Base-by-base conservation (phyloP, 2,113 vertebrate genomes). In the Oxyruncus cristatus region DNA sequence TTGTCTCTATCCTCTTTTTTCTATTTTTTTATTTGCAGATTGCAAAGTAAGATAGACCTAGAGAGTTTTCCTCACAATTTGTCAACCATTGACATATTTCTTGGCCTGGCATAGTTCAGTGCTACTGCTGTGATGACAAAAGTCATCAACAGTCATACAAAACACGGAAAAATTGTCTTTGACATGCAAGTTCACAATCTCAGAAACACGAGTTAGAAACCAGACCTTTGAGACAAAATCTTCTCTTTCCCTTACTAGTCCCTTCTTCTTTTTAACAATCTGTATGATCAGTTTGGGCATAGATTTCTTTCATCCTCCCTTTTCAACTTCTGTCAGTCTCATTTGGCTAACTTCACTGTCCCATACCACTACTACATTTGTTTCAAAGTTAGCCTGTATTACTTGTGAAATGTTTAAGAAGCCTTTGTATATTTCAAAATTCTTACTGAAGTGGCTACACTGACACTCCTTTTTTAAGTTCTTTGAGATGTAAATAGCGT, bases 71-170 rank as follows among this genome's bases (percentile, higher is more conserved):
- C 20, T 44, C 32, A 12, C 5, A 41, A 3, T 74, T 41, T 74
- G 33, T 47, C 62, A 90, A 9, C 8, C 22, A 30, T 24, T 44
- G 24, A 37, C 15, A 41, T 18, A 41, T 47, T 88, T 85, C 47
- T 67, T 33, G 7, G 28, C 37, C 41, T 33, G 32, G 4, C 0
- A 0, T 28, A 44, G 6, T 7, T 80, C 28, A 0, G 1, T 70
- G 10, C n/a, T 74, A 33, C 33, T 56, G 15, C 44, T 76, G 19
- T 9, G 6, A 82, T 15, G 5, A 70, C 13, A 85, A 47, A 79
- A 88, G 32, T 49, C 33, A 85, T 37, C 27, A 85, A 56, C 17
- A 67, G 12, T 8, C 81, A 71, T 20, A 70, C 4, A 62, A 12
- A 73, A 52, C 6, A 70, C 3, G 22, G 33, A 65, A 84, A 63